Evolutionary conservation across 2,888 invertebrate genomes (phyloP), one percentile per base, ranked within the genome.

Genomic region (Caenorhabditis japonica): DNA sequence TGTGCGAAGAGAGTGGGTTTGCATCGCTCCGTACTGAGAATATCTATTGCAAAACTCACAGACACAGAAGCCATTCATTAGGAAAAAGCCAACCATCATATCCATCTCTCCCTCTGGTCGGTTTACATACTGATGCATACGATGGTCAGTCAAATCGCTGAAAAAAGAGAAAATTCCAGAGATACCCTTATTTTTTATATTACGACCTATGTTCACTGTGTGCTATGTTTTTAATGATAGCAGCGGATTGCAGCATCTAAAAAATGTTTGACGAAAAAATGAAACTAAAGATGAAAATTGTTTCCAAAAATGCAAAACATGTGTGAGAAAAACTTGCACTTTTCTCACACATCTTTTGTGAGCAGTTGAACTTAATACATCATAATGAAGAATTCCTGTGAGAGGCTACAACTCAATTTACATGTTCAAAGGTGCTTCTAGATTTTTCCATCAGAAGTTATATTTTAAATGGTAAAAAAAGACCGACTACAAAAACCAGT

Each of bases 51-150:
- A 30, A 10, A 47, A 77, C 83, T 76, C 38, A 84, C 84, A 80
- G 30, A 85, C 79, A 55, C 85, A 86, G 33, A 84, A 71, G 30
- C 84, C 85, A 44, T 86, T 86, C 86, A 86, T 86, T 13, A 86
- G 56, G 39, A 86, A 86, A 66, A 86, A 85, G 13, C 80, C 86
- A 23, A 85, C 75, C 51, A 86, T 78, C 86, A 86, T 86, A 49
- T 84, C 85, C 80, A 86, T 64, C 59, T 86, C 86, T 21, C 84
- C 81, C 33, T 76, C 76, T 0, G 79, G 79, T 8, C 75, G 71
- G 44, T 76, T 79, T 0, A 75, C 62, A 66, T 76, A 79, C 5
- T 62, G 53, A 52, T 75, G 75, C 4, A 47, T 75, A 25, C 75
- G 53, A 19, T 69, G 69, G 17, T 75, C 75, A 13, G 69, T 58